Evolutionary conservation across 2,113 vertebrate species (phyloP), one percentile per base, ranked within the genome.

Genomic region (Gobiocypris rarus): DNA sequence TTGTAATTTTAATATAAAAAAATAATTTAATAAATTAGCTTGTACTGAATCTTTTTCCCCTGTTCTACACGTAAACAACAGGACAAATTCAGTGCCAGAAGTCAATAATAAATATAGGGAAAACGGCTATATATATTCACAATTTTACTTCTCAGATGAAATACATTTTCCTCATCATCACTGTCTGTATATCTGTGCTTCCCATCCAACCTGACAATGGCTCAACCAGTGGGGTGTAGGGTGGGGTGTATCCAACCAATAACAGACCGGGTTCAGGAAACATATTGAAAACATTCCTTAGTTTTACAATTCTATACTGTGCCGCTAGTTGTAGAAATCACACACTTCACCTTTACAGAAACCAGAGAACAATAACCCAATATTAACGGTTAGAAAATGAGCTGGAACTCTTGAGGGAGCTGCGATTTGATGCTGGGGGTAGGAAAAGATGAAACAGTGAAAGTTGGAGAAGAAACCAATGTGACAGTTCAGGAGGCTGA

Each of bases 401-500:
- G 61, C 38, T 10, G 41, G n/a, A 82, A 61, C 22, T 63, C 70
- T 26, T 19, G 61, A 77, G 81, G 69, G 69, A 34, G 61, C 48
- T 81, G 31, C 13, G 76, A 83, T 87, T 81, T 15, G 61, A 69
- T 77, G 34, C 38, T 15, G 26, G 41, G 43, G 19, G 45, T 81
- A 74, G 34, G 41, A 50, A 74, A 80, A 63, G 48, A 52, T n/a
- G 69, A 67, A 76, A 78, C 50, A 63, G 48, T 28, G 15, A 31
- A 73, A 69, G 15, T 54, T 63, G 38, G 52, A 58, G 7, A 77
- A 54, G 58, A 83, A 61, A 80, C 22, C 1, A 9, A 54, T 73
- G 58, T 67, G 41, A 86, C 75, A 70, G 83, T 67, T 75, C 70
- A 58, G 54, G 54, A 73, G 58, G 77, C 65, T 69, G 24, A 63